Evolutionary conservation across 2,113 vertebrate species (phyloP).

Genomic region (Triplophysa rosa): DNA sequence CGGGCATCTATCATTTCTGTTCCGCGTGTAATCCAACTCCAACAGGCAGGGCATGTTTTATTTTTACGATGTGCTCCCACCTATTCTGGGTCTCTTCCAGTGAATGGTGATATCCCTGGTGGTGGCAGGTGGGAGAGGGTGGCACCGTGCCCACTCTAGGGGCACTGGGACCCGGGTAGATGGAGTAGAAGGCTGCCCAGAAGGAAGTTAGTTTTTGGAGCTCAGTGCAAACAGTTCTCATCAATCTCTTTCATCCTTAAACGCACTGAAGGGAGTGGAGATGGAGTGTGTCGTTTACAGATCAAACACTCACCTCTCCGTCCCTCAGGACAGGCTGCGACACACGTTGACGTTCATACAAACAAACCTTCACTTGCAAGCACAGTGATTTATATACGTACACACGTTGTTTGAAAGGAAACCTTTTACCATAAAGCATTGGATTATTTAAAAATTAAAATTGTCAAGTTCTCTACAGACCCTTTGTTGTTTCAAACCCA

Average conservation of each 20-base stretch:
- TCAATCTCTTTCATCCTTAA: constrained; percentile 62
- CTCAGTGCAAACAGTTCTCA: constrained; percentile 58
- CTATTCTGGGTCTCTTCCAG: constrained; percentile 23
- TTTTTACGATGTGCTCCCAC: constrained; percentile 13
- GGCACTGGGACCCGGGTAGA: constrained; percentile 23
- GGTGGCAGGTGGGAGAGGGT: constrained; percentile 23
- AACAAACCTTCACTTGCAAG: neutral
- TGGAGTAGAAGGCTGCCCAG: neutral
- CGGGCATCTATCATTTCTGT: neutral
- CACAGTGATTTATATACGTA: no score
- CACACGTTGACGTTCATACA: constrained; percentile 32
- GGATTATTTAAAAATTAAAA: no score
- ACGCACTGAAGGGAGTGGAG: constrained; percentile 59
- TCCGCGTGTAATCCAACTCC: constrained; percentile 6
- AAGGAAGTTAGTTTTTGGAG: constrained; percentile 36
- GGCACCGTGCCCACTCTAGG: constrained; percentile 28
- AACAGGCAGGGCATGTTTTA: constrained; percentile 1
- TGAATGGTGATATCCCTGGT: constrained; percentile 21
- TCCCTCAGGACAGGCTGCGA: constrained; percentile 25
- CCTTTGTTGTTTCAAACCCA: no score
- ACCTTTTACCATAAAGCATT: neutral
- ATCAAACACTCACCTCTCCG: constrained; percentile 60
- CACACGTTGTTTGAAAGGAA: neutral
- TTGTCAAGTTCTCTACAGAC: no score
- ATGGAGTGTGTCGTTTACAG: constrained; percentile 57